These are phyloP conservation scores for Ormyrus pomaceus DNA, from an alignment of 2,888 invertebrate species.

Conservation along the genomic window DNA sequence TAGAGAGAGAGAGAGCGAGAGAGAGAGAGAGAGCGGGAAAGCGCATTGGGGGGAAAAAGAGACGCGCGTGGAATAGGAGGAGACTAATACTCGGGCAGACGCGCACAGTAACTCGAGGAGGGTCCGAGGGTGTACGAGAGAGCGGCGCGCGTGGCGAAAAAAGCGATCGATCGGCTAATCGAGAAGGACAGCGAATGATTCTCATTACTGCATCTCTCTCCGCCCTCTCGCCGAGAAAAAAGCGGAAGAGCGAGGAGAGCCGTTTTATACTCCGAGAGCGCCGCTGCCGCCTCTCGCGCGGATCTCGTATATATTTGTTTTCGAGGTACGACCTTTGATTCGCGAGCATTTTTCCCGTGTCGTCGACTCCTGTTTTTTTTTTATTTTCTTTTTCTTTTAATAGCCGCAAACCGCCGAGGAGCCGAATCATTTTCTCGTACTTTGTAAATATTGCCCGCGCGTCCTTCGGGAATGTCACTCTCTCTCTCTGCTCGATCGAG, in stretches of 20 bases:
- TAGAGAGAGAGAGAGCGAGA: background rate
- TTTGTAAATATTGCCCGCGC: background rate
- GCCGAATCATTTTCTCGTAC: no score
- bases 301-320: background rate
- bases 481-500: background rate
- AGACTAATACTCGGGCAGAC: background rate
- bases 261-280: no score
- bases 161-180: conserved; percentile 62
- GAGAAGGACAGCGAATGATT: conserved; percentile 59
- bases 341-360: background rate
- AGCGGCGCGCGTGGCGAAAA: conserved; percentile 10
- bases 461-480: background rate
- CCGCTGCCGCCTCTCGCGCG: no score
- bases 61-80: conserved; percentile 31
- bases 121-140: background rate
- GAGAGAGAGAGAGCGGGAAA: conserved; percentile 24
- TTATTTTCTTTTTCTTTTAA: background rate
- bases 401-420: background rate
- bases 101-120: background rate
- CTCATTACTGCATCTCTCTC: conserved; percentile 54
- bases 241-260: background rate
- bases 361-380: background rate
- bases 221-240: background rate
- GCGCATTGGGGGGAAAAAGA: conserved; percentile 32
- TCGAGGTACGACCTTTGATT: background rate